Conservation (phyloP, 2,888 invertebrate genomes). For the Minunthozetes semirufus region DNA sequence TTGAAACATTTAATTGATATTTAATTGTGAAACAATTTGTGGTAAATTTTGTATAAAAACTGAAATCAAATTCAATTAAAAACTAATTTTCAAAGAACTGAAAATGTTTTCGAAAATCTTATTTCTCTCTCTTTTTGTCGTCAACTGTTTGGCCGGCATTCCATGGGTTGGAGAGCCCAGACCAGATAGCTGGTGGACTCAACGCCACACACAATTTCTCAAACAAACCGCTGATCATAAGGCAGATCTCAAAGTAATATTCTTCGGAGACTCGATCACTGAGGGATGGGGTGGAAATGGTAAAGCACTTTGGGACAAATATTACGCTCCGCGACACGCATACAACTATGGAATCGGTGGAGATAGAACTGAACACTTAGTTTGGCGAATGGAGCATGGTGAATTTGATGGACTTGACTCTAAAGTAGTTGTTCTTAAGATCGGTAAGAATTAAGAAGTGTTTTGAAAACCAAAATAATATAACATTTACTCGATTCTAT, state of each 20-base stretch:
- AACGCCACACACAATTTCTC: not conserved
- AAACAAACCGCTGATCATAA: constrained; percentile 11
- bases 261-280: constrained; percentile 34
- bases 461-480: not conserved
- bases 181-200: not conserved
- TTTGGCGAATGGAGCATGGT: constrained; percentile 83
- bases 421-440: constrained; percentile 57
- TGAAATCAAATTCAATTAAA: not conserved
- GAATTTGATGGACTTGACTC: constrained; percentile 81
- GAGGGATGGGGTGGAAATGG: constrained; percentile 20
- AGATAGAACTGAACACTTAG: constrained; percentile 77
- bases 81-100: not conserved
- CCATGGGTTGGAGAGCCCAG: constrained; percentile 28
- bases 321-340: constrained; percentile 84
- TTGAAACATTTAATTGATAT: no score
- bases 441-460: constrained; percentile 5
- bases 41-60: not conserved
- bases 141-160: not conserved
- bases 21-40: no score
- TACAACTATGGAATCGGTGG: constrained; percentile 83
- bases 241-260: constrained; percentile 17
- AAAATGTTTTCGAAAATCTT: not conserved
- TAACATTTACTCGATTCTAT: not conserved
- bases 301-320: constrained; percentile 67
- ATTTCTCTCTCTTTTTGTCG: not conserved